phyloP scores from a whole-genome alignment of 2,888 invertebrate genomes.

The Agonopterix subpropinquella region DNA sequence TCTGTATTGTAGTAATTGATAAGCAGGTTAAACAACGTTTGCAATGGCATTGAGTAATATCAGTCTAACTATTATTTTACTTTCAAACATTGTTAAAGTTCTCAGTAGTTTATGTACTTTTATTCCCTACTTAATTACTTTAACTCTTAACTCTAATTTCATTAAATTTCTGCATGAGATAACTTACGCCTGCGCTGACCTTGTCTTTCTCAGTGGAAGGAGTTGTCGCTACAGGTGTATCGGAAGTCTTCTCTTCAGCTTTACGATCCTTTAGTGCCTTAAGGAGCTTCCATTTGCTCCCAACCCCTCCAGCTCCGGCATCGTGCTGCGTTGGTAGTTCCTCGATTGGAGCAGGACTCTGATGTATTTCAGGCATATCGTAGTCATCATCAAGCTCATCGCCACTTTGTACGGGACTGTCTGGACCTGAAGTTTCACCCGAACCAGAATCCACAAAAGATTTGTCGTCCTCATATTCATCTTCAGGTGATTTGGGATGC shows the following conservation, averaged over 20 bases:
- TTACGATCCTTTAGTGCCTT: constrained; percentile 93
- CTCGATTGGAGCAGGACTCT: constrained; percentile 32
- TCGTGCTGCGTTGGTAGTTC: constrained; percentile 61
- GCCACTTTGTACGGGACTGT: constrained; percentile 86
- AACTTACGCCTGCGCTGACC: constrained; percentile 82
- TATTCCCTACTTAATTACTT: constrained; percentile 15
- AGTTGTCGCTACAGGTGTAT: constrained; percentile 78
- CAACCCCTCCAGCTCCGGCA: constrained; percentile 66
- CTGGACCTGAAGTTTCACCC: constrained; percentile 92
- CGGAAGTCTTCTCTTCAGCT: constrained; percentile 89
- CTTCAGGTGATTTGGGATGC: constrained; percentile 38
- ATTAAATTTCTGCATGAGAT: constrained; percentile 78
- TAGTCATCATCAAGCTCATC: constrained; percentile 83
- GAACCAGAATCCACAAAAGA: constrained; percentile 80
- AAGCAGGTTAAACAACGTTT: constrained; percentile 41
- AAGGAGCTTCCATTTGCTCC: constrained; percentile 93
- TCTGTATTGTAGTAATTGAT: constrained; percentile 24
- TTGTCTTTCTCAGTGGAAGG: constrained; percentile 78
- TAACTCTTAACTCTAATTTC: constrained; percentile 80
- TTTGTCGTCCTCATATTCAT: constrained; percentile 50
- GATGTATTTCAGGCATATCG: constrained; percentile 67
- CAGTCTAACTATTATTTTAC: constrained; percentile 45
- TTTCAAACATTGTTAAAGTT: constrained; percentile 23
- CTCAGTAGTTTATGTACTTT: constrained; percentile 13
- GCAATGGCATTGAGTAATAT: constrained; percentile 37